Conservation (phyloP, 2,888 invertebrate genomes). For the Himalopsyche japonica region DNA sequence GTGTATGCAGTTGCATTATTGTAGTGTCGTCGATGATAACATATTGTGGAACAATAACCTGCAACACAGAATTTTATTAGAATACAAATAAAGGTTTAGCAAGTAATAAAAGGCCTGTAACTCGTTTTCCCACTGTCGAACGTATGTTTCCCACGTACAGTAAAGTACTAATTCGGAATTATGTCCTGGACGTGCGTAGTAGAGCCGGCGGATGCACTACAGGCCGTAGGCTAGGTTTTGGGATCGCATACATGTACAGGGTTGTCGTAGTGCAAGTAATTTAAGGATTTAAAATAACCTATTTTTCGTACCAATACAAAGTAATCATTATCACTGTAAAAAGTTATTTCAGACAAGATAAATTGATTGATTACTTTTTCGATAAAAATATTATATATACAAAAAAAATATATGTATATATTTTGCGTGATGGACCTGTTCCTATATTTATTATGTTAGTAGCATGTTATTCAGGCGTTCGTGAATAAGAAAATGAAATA, state of each 20-base stretch:
- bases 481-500: too few species aligned
- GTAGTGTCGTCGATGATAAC: constrained; percentile 9
- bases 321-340: too few species aligned
- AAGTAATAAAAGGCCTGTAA: constrained; percentile 26
- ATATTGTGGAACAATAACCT: constrained; percentile 14
- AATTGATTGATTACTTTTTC: too few species aligned
- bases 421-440: too few species aligned
- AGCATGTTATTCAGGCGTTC: too few species aligned
- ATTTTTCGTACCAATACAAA: background rate
- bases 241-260: background rate
- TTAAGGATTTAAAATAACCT: background rate
- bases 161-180: constrained; percentile 32
- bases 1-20: background rate
- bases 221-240: background rate
- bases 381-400: too few species aligned
- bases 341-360: too few species aligned
- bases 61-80: constrained; percentile 20
- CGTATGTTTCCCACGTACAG: constrained; percentile 30
- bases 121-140: constrained; percentile 18
- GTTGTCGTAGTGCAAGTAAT: background rate
- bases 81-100: constrained; percentile 28
- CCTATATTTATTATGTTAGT: too few species aligned
- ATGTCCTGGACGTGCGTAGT: constrained; percentile 27
- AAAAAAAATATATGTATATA: too few species aligned
- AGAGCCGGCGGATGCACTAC: background rate